Percentiles rank a stretch among this genome's conserved stretches.
phyloP scores from a whole-genome alignment of 2,888 invertebrate genomes.

The Galerucella calmariensis region DNA sequence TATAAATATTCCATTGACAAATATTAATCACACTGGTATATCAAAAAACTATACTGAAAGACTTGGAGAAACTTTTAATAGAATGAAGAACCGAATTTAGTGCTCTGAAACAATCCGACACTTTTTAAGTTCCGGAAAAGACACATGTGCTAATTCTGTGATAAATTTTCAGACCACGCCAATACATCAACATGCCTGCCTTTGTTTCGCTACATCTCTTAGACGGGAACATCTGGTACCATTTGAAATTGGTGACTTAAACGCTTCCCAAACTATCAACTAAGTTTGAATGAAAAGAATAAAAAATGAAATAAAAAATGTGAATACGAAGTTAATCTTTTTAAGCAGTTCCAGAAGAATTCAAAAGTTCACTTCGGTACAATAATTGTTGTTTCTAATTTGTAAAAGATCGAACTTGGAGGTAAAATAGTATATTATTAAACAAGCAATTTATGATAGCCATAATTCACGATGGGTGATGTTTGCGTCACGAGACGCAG shows the following conservation, averaged over 20 bases:
- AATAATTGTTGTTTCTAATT: too few relatives aligned
- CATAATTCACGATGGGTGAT: too few relatives aligned
- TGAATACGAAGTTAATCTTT: too few relatives aligned
- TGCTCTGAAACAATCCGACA: constrained; percentile 23
- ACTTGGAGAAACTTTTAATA: constrained; percentile 27
- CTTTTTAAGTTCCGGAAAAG: constrained; percentile 31
- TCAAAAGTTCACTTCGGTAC: too few relatives aligned
- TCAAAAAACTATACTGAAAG: neutral
- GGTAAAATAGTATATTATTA: too few relatives aligned
- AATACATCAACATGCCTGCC: constrained; percentile 43
- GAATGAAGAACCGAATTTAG: constrained; percentile 17
- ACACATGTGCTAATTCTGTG: constrained; percentile 32
- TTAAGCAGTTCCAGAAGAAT: too few relatives aligned
- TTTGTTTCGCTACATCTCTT: constrained; percentile 32
- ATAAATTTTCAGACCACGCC: constrained; percentile 36
- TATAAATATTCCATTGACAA: too few relatives aligned
- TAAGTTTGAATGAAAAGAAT: neutral
- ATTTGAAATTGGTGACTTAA: constrained; percentile 18
- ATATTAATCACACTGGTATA: too few relatives aligned
- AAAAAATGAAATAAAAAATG: neutral
- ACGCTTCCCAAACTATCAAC: neutral
- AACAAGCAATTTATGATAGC: too few relatives aligned
- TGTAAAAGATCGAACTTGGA: too few relatives aligned
- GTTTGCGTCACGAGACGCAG: too few relatives aligned
- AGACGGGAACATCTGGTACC: constrained; percentile 37